These are phyloP conservation scores for Ochropleura plecta DNA, from an alignment of 2,888 invertebrate genomes.

Conservation along the genomic window DNA sequence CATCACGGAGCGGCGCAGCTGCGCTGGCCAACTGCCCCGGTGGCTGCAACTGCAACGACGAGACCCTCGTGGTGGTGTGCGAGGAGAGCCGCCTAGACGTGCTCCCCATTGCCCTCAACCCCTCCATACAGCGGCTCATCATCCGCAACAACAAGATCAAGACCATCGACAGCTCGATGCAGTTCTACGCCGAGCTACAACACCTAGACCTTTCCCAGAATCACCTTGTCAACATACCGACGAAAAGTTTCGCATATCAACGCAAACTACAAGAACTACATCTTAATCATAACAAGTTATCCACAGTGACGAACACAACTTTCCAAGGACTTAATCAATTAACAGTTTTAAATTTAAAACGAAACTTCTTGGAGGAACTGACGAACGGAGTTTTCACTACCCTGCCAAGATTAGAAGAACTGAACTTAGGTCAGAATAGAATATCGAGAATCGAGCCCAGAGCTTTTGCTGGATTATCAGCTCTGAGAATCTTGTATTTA, in stretches of 20 bases:
- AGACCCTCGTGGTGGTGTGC: slow-evolving; percentile 96
- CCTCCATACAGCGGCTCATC: slow-evolving; percentile 96
- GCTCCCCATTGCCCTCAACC: slow-evolving; percentile 97
- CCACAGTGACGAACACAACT: slow-evolving; percentile 94
- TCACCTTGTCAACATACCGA: slow-evolving; percentile 95
- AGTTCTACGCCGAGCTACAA: slow-evolving; percentile 96
- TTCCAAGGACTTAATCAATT: slow-evolving; percentile 94
- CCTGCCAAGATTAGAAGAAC: slow-evolving; percentile 94
- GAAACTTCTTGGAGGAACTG: slow-evolving; percentile 95
- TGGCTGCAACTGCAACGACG: slow-evolving; percentile 97
- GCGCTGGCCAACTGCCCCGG: slow-evolving; percentile 95
- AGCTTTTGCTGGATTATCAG: slow-evolving; percentile 94
- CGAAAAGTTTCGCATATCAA: slow-evolving; percentile 95
- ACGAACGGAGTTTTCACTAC: slow-evolving; percentile 94
- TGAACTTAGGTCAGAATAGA: slow-evolving; percentile 96
- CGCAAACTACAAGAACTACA: slow-evolving; percentile 95
- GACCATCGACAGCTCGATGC: slow-evolving; percentile 96
- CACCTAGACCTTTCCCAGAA: slow-evolving; percentile 96
- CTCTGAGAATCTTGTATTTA: slow-evolving; percentile 94
- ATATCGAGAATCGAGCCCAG: slow-evolving; percentile 94
- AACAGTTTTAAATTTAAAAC: slow-evolving; percentile 95
- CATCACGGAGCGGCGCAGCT: slow-evolving; percentile 85
- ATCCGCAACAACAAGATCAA: slow-evolving; percentile 96
- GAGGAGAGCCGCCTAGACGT: slow-evolving; percentile 96
- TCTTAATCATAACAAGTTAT: slow-evolving; percentile 96